phyloP scores from a whole-genome alignment of 2,888 invertebrate genomes.

The Hypomecis atomaria region DNA sequence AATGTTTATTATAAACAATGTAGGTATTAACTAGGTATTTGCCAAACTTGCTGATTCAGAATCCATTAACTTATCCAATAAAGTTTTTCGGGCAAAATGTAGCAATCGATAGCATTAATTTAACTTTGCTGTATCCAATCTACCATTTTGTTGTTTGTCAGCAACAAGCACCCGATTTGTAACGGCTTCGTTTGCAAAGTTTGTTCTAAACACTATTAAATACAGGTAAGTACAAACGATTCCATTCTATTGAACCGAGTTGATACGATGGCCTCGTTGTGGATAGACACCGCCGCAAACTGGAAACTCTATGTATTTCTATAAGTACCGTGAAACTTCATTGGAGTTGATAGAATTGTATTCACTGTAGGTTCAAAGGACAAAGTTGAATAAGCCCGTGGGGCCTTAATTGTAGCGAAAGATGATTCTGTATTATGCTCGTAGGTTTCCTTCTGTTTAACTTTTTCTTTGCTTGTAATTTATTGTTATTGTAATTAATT shows the following conservation, averaged over 20 bases:
- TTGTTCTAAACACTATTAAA: constrained; percentile 49
- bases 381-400: not conserved
- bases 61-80: not conserved
- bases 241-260: constrained; percentile 50
- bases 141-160: constrained; percentile 31
- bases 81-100: constrained; percentile 10
- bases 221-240: constrained; percentile 46
- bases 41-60: not conserved
- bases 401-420: not conserved
- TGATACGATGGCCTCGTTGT: constrained; percentile 45
- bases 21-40: no score
- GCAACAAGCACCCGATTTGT: constrained; percentile 22
- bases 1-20: no score
- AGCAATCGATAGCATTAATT: constrained; percentile 20
- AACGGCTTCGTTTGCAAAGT: constrained; percentile 38
- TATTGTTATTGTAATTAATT: no score
- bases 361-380: not conserved
- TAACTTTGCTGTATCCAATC: constrained; percentile 26
- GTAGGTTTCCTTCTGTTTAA: no score
- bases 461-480: no score
- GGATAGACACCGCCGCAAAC: constrained; percentile 30
- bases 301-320: not conserved
- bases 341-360: not conserved
- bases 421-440: no score
- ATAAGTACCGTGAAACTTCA: not conserved